Evolutionary conservation across 1,140 invertebrate species (phyloP), one percentile per base, ranked within the genome.

Genomic region (Drosophila prosaltans): DNA sequence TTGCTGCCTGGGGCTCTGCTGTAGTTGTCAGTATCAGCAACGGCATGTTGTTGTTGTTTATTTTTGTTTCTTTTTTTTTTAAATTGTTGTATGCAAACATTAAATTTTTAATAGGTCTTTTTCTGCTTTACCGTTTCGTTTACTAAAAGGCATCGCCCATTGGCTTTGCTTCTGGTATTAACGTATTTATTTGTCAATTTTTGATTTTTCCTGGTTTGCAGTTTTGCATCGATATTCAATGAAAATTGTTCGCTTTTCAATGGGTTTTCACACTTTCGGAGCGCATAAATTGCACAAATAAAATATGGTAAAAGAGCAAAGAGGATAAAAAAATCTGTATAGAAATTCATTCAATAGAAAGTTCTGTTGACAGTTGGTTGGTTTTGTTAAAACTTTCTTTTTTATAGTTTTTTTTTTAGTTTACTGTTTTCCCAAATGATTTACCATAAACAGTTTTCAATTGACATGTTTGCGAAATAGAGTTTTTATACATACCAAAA

Each of bases 1-100:
- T 72, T 71, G 51, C 26, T 45, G 78, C 70, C 78, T 65, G 51
- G 54, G 71, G 65, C 36, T 45, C 48, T 16, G 71, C 63, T 85
- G 81, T 80, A 85, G 81, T 83, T 83, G 80, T 83, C 81, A 73
- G 55, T 73, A 68, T 68, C 80, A 84, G 76, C 45, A 64, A 28
- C 48, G 26, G 24, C 43, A 55, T 65, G 48, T 58, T 40, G 45
- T 59, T 68, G 63, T 55, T 43, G 0, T 30, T 30, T 40, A 40
- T 45, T 62, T 55, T 48, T 69, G 75, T 77, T 78, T 66, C 45
- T 63, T 66, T 48, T 72, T 78, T 64, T 63, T 74, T 57, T 68
- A 83, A 88, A 88, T 86, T 82, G 76, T 88, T 88, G 83, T 74
- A 77, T 80, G 80, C 83, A 83, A 86, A 86, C 83, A 86, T 88